A percentile compares a stretch with the other conserved stretches of the same genome.
These are phyloP conservation scores for Hybognathus amarus DNA, from an alignment of 2,797 vertebrate species.

Conservation along the genomic window DNA sequence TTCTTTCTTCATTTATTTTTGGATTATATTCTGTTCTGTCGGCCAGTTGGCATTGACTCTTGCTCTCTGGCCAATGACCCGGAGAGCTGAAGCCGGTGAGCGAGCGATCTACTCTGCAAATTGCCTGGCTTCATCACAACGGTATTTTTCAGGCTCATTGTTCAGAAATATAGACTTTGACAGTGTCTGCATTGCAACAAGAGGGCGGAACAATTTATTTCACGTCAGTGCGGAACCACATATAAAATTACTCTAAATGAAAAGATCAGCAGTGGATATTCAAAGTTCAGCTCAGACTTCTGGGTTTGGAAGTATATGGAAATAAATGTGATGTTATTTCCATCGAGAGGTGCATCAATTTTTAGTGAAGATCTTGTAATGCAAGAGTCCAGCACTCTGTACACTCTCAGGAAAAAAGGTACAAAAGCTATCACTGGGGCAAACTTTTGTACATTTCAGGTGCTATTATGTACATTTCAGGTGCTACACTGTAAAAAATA, in stretches of 20 bases:
- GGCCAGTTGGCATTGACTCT: slow-evolving; percentile 34
- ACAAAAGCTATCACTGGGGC: too few relatives aligned
- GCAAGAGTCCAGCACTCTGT: too few relatives aligned
- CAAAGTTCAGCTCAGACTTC: neutral
- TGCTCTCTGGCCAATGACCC: slow-evolving; percentile 36
- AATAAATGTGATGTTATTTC: too few relatives aligned
- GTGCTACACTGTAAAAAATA: too few relatives aligned
- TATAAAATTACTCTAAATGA: slow-evolving; percentile 10
- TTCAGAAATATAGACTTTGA: slow-evolving; percentile 45
- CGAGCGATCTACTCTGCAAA: slow-evolving; percentile 40
- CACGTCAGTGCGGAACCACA: neutral
- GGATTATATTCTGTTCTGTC: slow-evolving; percentile 27
- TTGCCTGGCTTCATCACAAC: slow-evolving; percentile 44
- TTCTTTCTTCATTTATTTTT: slow-evolving; percentile 30
- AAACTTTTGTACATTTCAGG: too few relatives aligned
- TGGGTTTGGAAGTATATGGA: too few relatives aligned
- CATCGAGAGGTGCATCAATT: too few relatives aligned
- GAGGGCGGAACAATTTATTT: slow-evolving; percentile 23
- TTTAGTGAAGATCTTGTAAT: too few relatives aligned
- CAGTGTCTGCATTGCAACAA: slow-evolving; percentile 35
- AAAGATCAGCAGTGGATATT: neutral
- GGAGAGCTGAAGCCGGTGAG: slow-evolving; percentile 22
- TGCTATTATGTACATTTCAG: too few relatives aligned
- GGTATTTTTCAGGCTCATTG: slow-evolving; percentile 27
- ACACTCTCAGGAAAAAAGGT: too few relatives aligned